Base-by-base conservation (phyloP, 2,888 invertebrate genomes). In the Euplagia quadripunctaria region DNA sequence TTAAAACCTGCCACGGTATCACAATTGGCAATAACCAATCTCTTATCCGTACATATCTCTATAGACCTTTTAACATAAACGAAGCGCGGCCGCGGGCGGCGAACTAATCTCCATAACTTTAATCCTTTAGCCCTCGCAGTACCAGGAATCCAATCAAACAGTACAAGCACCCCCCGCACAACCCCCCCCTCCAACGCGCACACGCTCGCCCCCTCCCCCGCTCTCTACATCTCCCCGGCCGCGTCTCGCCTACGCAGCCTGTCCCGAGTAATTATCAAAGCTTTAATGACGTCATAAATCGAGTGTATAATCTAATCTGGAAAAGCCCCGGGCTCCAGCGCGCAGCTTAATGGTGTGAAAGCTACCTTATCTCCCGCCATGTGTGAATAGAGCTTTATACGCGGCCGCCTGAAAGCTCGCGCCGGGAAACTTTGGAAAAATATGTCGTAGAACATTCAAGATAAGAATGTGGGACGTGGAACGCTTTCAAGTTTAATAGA, bases 231-330 rank as follows among this genome's bases (percentile, higher is more conserved):
- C 83, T 85, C 87, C 91, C 91, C 90, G 86, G 88, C 89, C 85
- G 82, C 85, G 85, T 87, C 87, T 93, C 93, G 93, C 94, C 94
- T 94, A 95, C 95, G 93, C 96, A 96, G 96, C 94, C 94, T 96
- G 96, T 96, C 96, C 96, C 96, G 95, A 96, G 96, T 96, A 96
- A 96, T 96, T 96, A 96, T 96, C 96, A 96, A 95, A 95, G 96
- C 96, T 96, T 96, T 96, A 96, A 96, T 96, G 96, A 96, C 96
- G 89, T 94, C 96, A 96, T 96, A 96, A 96, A 96, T 96, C 96
- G 94, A 94, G 94, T 95, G 95, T 96, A 96, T 96, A 96, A 96
- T 96, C 96, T 96, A 96, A 96, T 96, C 96, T 96, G 96, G 96
- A 95, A 96, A 96, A 96, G 96, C 96, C 95, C 96, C 94, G 94